phyloP scores from a whole-genome alignment of 2,797 vertebrate genomes.

The Macropus fuliginosus region DNA sequence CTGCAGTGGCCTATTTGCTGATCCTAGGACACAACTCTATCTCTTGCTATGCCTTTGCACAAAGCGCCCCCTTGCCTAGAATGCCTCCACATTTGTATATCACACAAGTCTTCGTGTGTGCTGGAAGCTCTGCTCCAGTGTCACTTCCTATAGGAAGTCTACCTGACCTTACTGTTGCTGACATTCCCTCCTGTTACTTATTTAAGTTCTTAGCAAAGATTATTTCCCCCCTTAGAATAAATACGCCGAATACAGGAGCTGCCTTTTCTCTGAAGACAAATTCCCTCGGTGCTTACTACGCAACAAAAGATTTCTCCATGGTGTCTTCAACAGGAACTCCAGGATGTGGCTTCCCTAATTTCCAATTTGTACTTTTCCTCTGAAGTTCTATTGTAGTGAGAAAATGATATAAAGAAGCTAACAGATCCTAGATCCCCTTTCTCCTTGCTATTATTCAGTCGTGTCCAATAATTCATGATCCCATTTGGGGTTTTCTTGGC shows the following conservation, averaged over 20 bases:
- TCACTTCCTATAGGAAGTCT: not conserved
- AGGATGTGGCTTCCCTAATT: slow-evolving; percentile 48
- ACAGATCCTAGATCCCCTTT: slow-evolving; percentile 25
- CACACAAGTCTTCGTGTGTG: not conserved
- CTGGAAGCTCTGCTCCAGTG: not conserved
- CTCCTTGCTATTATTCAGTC: not conserved
- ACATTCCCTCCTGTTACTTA: not conserved
- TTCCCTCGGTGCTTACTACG: not conserved
- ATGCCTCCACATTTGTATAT: not conserved
- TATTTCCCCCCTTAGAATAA: not conserved
- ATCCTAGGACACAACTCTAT: not conserved
- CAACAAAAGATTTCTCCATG: slow-evolving; percentile 40
- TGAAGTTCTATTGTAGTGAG: slow-evolving; percentile 41
- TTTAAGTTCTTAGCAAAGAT: not conserved
- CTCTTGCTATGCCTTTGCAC: not conserved
- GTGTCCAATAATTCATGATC: not conserved
- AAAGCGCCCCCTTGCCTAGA: not conserved
- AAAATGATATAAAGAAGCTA: slow-evolving; percentile 32
- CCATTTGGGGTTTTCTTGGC: not conserved
- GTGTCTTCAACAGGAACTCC: slow-evolving; percentile 43
- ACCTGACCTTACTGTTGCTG: not conserved
- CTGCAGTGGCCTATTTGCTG: not conserved
- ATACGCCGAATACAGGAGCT: not conserved
- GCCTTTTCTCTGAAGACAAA: not conserved
- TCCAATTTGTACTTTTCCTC: slow-evolving; percentile 58